A percentile compares a stretch with the other conserved stretches of the same genome.
These are phyloP conservation scores for Pediacus dermestoides DNA, from an alignment of 2,888 invertebrate genomes.

Conservation along the genomic window DNA sequence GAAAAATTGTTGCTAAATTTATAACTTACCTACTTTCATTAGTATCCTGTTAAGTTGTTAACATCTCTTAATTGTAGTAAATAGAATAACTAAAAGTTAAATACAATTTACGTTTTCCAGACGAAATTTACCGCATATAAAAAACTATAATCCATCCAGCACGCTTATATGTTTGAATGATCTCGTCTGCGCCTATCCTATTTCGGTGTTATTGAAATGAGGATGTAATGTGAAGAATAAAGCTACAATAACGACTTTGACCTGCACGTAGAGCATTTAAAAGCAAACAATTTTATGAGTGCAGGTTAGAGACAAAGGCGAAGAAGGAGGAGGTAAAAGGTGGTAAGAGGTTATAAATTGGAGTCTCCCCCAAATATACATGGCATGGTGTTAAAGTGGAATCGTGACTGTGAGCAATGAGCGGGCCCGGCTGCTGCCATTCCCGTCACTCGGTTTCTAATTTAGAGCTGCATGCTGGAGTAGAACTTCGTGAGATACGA, in stretches of 20 bases:
- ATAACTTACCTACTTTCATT: too few relatives aligned
- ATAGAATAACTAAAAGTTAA: too few relatives aligned
- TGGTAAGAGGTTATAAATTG: slow-evolving; percentile 10
- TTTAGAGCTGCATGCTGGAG: slow-evolving; percentile 10
- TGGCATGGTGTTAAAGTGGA: slow-evolving; percentile 13
- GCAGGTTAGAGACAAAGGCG: neutral
- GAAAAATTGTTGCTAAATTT: too few relatives aligned
- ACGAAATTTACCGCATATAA: too few relatives aligned
- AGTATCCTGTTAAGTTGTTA: too few relatives aligned
- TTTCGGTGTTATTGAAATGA: slow-evolving; percentile 3
- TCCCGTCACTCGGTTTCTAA: slow-evolving; percentile 10
- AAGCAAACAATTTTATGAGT: slow-evolving; percentile 2
- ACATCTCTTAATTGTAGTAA: too few relatives aligned
- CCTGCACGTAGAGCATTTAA: slow-evolving; percentile 2
- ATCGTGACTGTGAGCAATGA: slow-evolving; percentile 14
- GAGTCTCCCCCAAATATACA: slow-evolving; percentile 11
- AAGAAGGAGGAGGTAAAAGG: slow-evolving; percentile 2
- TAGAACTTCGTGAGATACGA: slow-evolving; percentile 10
- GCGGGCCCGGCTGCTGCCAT: slow-evolving; percentile 9
- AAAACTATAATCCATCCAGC: too few relatives aligned
- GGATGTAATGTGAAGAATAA: slow-evolving; percentile 1
- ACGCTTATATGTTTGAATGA: too few relatives aligned
- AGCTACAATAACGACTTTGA: slow-evolving; percentile 5
- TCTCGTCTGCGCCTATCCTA: too few relatives aligned
- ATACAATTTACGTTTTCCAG: too few relatives aligned